Conservation (phyloP, 2,113 vertebrate genomes). For the Sprattus sprattus region DNA sequence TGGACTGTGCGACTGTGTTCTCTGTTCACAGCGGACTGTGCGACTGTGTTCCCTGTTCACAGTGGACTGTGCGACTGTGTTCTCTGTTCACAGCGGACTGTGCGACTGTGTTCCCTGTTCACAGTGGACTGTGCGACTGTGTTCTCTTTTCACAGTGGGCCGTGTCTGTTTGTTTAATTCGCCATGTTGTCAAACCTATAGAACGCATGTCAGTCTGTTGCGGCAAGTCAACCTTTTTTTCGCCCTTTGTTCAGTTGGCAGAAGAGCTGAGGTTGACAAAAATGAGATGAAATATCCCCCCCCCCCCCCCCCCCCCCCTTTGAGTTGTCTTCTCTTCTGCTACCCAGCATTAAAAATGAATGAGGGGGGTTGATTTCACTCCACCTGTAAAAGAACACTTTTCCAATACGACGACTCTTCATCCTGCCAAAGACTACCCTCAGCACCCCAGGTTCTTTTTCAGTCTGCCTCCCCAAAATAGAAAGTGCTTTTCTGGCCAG, state of each 20-base stretch:
- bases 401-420: conserved; percentile 22
- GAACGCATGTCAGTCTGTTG: not conserved
- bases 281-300: not conserved
- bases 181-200: not conserved
- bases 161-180: too few species aligned
- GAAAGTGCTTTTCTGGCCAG: conserved; percentile 11
- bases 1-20: too few species aligned
- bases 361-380: conserved; percentile 26
- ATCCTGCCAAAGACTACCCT: not conserved
- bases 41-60: too few species aligned
- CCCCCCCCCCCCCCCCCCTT: not conserved
- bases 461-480: not conserved
- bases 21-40: too few species aligned
- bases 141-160: too few species aligned
- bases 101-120: too few species aligned
- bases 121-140: too few species aligned
- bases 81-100: too few species aligned
- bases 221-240: not conserved
- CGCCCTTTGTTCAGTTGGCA: not conserved
- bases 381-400: conserved; percentile 27
- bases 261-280: not conserved
- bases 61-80: too few species aligned
- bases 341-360: conserved; percentile 37
- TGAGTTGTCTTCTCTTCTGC: conserved; percentile 27
- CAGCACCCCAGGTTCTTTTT: not conserved